Evolutionary conservation across 2,797 vertebrate genomes (phyloP), one percentile per base, ranked within the genome.

Genomic region (Schizothorax lantsangensis): DNA sequence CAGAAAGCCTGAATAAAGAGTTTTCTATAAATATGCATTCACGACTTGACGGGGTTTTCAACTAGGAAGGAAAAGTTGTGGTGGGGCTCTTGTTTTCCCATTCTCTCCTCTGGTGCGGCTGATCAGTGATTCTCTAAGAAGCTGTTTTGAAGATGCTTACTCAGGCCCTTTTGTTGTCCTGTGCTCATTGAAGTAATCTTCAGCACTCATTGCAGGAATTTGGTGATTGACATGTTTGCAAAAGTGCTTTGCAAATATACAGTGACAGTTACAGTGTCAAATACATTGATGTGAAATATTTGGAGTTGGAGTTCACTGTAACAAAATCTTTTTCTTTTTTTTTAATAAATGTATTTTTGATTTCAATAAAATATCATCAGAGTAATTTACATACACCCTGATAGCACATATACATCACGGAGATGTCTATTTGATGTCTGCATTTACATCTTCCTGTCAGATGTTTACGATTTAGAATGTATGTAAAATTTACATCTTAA

Each of bases 51-150:
- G 0, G 71, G 57, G 77, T 66, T 64, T 73, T 69, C 49, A 59
- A 86, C 54, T 85, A 62, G 38, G 66, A 80, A 72, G 66, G 49
- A 83, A 26, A 81, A 52, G 69, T 86, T 74, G 69, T 52, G 7
- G 26, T 81, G 47, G 36, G 75, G 49, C 26, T n/a, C 64, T 79
- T 59, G 77, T 62, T 68, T 81, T 79, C 8, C 75, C 36, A 30
- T 75, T 68, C 72, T 80, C 40, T 74, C 7, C 52, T 79, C 74
- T 62, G 7, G 12, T 64, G 69, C 1, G 52, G 36, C 80, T 85
- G 75, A 85, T 88, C 79, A 85, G 62, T 14, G 23, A 85, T 88
- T 88, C 87, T 83, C 79, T 83, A 84, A 85, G 87, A 88, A 81
- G 83, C 73, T 82, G 83, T 83, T 88, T 85, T 88, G 87, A 85